Base-by-base conservation (phyloP, 2,797 vertebrate species). In the Gymnoscopelus microlampas region DNA sequence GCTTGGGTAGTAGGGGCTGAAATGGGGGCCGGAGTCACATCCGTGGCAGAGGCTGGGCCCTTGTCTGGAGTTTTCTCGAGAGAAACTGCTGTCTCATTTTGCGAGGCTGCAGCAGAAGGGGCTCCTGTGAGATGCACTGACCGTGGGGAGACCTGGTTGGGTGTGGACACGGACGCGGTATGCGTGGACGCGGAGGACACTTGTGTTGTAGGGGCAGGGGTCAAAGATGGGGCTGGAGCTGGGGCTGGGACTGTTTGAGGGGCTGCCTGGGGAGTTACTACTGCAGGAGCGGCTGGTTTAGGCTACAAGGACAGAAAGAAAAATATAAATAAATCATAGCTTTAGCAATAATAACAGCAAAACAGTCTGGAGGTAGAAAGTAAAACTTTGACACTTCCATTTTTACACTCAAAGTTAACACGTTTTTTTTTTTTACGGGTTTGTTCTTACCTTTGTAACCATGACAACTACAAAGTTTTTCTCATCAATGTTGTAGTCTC, bases 381-480 rank as follows among this genome's bases (percentile, higher is more conserved):
- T 39, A 39, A 8, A 7, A 39, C 35, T 6, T 39, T 39, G 5
- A 39, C 6, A 10, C 39, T 44, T 44, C 6, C 39, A 44, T 44
- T 44, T 29, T 44, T 44, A 44, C 9, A 3, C 9, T 44, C 39
- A 44, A 44, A 44, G 39, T 44, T 2, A 44, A 44, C 39, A 44
- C 39, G 10, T 1, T 9, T 10, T 44, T 8, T n/a, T n/a, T 19
- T 19, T 19, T 13, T 5, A 14, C 11, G 4, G 19, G 69, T 71
- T 23, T 63, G 55, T 29, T 63, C 88, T 73, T 79, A 94, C 93
- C 93, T 95, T 95, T 48, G 93, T 91, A 59, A 93, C 93, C 94
- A 95, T 95, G 79, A 95, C 93, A 51, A 95, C 93, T 53, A 95
- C 93, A 87, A 95, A 95, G 83, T 94, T 95, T 77, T 94, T 95